Conservation (phyloP, 2,113 vertebrate genomes). For the Dolichotis patagonum region DNA sequence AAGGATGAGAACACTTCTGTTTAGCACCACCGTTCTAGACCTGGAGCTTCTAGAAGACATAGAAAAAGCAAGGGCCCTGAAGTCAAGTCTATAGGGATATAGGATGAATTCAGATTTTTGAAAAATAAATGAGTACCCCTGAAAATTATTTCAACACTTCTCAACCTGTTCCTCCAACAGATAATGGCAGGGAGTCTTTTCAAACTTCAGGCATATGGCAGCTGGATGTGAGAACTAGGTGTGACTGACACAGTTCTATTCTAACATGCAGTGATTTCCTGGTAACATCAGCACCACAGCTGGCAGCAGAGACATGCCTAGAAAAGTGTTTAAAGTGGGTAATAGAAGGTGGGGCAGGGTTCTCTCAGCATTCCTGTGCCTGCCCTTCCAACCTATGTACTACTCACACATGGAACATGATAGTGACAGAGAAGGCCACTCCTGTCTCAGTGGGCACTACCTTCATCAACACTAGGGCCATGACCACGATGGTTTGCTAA, state of each 20-base stretch:
- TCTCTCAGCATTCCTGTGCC: too few relatives aligned
- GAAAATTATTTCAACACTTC: neutral
- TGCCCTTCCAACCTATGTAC: neutral
- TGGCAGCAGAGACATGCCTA: neutral
- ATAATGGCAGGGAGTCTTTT: neutral
- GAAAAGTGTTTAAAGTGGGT: neutral
- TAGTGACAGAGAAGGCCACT: neutral
- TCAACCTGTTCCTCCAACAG: neutral
- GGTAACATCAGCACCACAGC: neutral
- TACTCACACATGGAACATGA: neutral
- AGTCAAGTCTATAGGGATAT: neutral
- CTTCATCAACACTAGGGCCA: rapidly evolving
- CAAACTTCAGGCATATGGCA: neutral
- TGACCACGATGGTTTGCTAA: neutral
- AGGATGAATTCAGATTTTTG: neutral
- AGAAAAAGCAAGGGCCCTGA: neutral
- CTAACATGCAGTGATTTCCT: neutral
- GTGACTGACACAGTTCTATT: neutral
- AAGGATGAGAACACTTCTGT: neutral
- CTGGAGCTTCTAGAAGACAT: neutral
- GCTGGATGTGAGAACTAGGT: neutral
- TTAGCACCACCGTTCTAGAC: neutral
- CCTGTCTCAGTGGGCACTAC: neutral
- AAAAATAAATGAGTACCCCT: neutral
- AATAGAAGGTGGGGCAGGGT: neutral